Base-by-base conservation (phyloP, 2,888 invertebrate genomes). In the Orthonychiurus folsomi region DNA sequence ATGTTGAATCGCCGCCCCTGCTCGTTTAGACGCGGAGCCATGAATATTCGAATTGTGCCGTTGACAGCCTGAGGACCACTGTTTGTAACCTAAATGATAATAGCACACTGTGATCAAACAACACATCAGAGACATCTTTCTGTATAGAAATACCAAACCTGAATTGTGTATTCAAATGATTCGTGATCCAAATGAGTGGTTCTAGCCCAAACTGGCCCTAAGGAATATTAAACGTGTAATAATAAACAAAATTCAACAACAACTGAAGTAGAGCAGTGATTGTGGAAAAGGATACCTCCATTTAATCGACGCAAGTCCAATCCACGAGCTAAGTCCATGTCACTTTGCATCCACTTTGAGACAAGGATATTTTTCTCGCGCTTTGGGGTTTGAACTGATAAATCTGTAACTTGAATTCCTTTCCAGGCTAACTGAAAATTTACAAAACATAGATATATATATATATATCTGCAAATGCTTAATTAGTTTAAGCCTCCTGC, bases 301-400 rank as follows among this genome's bases (percentile, higher is more conserved):
- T 61, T 57, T 0, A 61, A 65, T 37, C 72, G 50, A 20, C 55
- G 55, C 50, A 91, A 91, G 79, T 91, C 90, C 75, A 92, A 81
- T 0, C 92, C 92, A 1, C 89, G 82, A 0, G 86, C 84, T 52
- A 92, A 76, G 74, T 91, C 86, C 68, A 90, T 81, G 59, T 86
- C 85, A 63, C 86, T 86, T 77, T 86, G 84, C 79, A 86, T 86
- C 89, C 89, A 91, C 77, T 83, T 86, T 0, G 89, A 89, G 64
- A 79, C 77, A 53, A 89, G 66, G 2, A 77, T 76, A n/a, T 56
- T 62, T 15, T 37, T 37, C 37, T 37, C 37, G 15, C 37, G 37
- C 15, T 37, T 37, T 61, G 61, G 66, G 2, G 66, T 56, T 21
- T 66, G 60, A 1, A 75, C 69, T 3, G 66, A 62, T 3, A 73